These are phyloP conservation scores for Catamblyrhynchus diadema DNA, from an alignment of 2,797 vertebrate genomes.

Conservation along the genomic window DNA sequence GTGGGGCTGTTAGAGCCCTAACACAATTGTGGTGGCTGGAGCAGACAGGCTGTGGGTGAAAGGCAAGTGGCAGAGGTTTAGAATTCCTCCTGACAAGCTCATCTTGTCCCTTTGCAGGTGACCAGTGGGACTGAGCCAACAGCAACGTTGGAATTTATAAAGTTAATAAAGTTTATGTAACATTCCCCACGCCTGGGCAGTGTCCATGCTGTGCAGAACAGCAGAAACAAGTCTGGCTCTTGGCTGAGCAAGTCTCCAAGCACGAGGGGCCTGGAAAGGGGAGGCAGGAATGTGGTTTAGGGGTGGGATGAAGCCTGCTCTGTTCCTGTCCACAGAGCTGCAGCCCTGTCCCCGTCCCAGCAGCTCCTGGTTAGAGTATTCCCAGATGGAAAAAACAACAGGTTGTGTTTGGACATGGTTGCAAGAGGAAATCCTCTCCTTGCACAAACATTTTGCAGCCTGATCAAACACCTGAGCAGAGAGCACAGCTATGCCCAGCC, in stretches of 20 bases:
- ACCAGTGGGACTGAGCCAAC: background rate
- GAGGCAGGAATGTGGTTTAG: background rate
- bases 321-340: fast-evolving
- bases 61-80: background rate
- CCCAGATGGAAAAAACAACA: background rate
- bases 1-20: background rate
- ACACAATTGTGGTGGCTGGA: background rate
- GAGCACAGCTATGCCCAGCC: fast-evolving
- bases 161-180: background rate
- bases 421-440: background rate
- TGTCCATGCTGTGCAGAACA: background rate
- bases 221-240: background rate
- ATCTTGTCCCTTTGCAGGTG: background rate
- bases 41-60: background rate
- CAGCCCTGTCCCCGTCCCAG: background rate
- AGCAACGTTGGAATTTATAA: background rate
- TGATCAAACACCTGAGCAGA: background rate
- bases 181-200: background rate
- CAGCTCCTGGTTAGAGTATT: background rate
- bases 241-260: background rate
- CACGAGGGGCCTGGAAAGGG: background rate
- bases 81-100: background rate
- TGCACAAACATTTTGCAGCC: background rate
- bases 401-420: fast-evolving
- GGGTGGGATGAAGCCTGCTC: background rate